Base-by-base conservation (phyloP, 2,888 invertebrate species). In the Thereva unica region DNA sequence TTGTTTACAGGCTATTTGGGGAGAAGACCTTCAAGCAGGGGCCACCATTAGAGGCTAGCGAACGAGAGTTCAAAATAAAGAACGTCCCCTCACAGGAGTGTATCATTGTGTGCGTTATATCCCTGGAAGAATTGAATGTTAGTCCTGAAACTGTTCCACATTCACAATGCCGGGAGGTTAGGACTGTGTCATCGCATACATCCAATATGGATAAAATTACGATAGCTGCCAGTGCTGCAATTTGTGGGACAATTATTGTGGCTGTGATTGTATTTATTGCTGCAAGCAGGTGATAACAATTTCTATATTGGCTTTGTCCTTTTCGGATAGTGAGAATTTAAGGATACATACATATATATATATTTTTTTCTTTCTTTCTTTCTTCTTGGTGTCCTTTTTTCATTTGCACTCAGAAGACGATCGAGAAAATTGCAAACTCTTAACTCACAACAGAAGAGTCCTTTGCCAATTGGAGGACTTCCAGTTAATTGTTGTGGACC, bases 121-220 rank as follows among this genome's bases (percentile, higher is more conserved):
- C 93, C 64, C 82, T 94, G 72, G 94, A 94, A 82, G 94, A 94
- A 78, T 87, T 90, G 68, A 89, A 91, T 80, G 89, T 93, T n/a
- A 91, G 90, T 66, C 93, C 93, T 44, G 91, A 92, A 74, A 90
- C 88, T 71, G 92, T 93, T 70, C 93, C 92, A 56, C 91, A 89
- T 82, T 85, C 85, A 69, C 95, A 93, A 81, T 95, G 95, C 76
- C 87, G 92, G 64, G 95, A 95, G 82, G 91, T 95, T 66, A 88
- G 94, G 70, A 94, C 93, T 3, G 91, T 91, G 55, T 87, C 89
- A 55, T 88, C 92, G 12, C 89, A 91, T 54, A 89, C 92, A 63
- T 91, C 92, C 66, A 92, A 93, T 82, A 93, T 95, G 92, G 95
- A 95, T 83, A 95, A 94, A 81, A 93, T 95, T 76, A 95, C 95